phyloP scores from a whole-genome alignment of 1,140 invertebrate genomes.

The Brachionus manjavacas region DNA sequence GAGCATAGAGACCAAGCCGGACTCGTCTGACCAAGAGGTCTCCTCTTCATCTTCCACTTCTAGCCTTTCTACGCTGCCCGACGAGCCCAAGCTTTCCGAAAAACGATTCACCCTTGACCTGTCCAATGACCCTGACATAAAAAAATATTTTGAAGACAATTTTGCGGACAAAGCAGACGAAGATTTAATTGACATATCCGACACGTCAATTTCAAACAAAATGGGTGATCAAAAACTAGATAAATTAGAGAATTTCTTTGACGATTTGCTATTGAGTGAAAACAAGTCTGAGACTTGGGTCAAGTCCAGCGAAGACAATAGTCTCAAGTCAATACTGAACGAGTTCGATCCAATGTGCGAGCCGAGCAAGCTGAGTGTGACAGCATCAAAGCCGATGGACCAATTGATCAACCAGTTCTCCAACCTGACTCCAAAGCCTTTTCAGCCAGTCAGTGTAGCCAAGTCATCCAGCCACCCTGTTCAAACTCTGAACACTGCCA shows the following conservation, averaged over 20 bases:
- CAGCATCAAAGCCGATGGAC: background rate
- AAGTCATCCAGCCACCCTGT: background rate
- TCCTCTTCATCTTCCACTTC: conserved; percentile 9
- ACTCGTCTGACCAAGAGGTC: conserved; percentile 1
- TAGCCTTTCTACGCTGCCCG: background rate
- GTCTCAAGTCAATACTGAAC: background rate
- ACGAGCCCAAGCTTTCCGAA: background rate
- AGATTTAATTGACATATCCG: background rate
- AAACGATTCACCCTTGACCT: conserved; percentile 15
- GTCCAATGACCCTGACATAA: conserved; percentile 34
- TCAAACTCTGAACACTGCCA: background rate
- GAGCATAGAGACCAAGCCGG: background rate
- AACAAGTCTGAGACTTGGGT: background rate
- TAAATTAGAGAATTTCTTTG: background rate
- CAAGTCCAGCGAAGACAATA: background rate
- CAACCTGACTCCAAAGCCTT: conserved; percentile 7
- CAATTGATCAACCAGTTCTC: background rate
- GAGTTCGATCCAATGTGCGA: conserved; percentile 35
- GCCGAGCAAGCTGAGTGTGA: background rate
- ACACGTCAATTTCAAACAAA: background rate
- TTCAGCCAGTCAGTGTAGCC: background rate
- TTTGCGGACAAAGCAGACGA: conserved; percentile 14
- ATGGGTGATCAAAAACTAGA: background rate
- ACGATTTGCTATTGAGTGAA: background rate
- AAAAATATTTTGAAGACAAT: conserved; percentile 39